Percentiles rank a stretch among this genome's conserved stretches.
Evolutionary conservation across 2,797 vertebrate genomes (phyloP).

Genomic region (Hybognathus amarus): DNA sequence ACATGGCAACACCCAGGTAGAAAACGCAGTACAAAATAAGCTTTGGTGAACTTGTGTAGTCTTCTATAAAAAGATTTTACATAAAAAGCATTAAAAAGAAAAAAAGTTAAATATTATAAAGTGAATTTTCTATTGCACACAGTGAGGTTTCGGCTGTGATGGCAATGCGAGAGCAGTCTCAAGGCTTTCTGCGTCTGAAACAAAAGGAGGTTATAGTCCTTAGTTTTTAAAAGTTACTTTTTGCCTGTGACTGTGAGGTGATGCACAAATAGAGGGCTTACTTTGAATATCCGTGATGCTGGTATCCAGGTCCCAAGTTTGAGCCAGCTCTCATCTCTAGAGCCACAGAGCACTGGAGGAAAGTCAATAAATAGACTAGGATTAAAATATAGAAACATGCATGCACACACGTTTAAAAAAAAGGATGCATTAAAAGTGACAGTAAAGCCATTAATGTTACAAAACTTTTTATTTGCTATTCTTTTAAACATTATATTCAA

Average conservation of each 20-base stretch:
- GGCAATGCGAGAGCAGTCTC: constrained; percentile 61
- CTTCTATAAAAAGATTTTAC: constrained; percentile 59
- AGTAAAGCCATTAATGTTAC: background rate
- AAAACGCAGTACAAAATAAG: constrained; percentile 66
- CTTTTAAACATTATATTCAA: too few relatives aligned
- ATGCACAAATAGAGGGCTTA: constrained; percentile 67
- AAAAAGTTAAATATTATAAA: constrained; percentile 62
- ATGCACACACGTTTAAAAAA: background rate
- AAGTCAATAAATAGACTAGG: background rate
- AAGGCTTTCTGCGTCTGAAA: constrained; percentile 91
- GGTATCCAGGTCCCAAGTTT: constrained; percentile 85
- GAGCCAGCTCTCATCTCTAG: constrained; percentile 95
- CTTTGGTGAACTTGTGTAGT: constrained; percentile 68
- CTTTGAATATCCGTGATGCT: constrained; percentile 91
- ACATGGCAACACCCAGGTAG: constrained; percentile 52
- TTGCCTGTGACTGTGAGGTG: background rate
- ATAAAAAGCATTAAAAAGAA: constrained; percentile 62
- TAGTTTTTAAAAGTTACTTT: constrained; percentile 1
- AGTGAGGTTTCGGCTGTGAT: constrained; percentile 59
- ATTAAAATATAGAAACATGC: background rate
- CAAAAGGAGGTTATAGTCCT: constrained; percentile 5
- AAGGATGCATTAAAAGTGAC: background rate
- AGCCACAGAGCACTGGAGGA: constrained; percentile 87
- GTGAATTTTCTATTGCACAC: constrained; percentile 75
- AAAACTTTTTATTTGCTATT: too few relatives aligned